Percentiles rank a stretch among this genome's conserved stretches.
phyloP scores from a whole-genome alignment of 2,113 vertebrate species.

The Gallinago undulata region DNA sequence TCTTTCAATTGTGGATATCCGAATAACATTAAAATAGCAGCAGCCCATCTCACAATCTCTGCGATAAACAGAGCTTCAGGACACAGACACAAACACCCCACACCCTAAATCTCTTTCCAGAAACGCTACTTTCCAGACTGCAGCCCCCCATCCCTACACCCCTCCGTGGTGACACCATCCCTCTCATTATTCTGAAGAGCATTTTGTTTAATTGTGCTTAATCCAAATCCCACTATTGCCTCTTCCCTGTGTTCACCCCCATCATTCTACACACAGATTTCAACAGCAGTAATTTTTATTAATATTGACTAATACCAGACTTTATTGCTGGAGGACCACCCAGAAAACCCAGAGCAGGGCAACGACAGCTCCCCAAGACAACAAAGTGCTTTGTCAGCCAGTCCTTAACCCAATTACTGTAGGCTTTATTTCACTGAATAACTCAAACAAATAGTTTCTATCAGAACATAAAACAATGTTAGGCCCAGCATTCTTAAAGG shows the following conservation, averaged over 20 bases:
- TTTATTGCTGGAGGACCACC: background rate
- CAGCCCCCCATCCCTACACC: background rate
- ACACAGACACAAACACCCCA: background rate
- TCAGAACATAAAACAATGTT: background rate
- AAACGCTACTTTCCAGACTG: background rate
- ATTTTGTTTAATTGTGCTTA: background rate
- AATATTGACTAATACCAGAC: background rate
- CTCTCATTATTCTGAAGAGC: background rate
- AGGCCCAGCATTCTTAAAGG: background rate
- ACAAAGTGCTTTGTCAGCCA: constrained; percentile 15
- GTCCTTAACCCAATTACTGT: constrained; percentile 3
- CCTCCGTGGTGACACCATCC: background rate
- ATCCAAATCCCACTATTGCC: background rate
- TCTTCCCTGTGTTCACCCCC: background rate
- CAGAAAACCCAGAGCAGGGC: background rate
- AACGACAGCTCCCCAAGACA: background rate
- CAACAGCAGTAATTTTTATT: background rate
- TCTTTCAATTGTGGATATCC: background rate
- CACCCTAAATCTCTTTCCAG: background rate
- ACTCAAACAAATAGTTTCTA: constrained; percentile 37
- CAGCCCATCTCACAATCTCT: background rate
- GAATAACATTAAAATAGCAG: background rate
- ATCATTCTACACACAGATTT: background rate
- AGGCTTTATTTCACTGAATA: background rate
- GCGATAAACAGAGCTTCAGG: background rate